Base-by-base conservation (phyloP, 1,140 invertebrate genomes). In the Carposina sasakii region DNA sequence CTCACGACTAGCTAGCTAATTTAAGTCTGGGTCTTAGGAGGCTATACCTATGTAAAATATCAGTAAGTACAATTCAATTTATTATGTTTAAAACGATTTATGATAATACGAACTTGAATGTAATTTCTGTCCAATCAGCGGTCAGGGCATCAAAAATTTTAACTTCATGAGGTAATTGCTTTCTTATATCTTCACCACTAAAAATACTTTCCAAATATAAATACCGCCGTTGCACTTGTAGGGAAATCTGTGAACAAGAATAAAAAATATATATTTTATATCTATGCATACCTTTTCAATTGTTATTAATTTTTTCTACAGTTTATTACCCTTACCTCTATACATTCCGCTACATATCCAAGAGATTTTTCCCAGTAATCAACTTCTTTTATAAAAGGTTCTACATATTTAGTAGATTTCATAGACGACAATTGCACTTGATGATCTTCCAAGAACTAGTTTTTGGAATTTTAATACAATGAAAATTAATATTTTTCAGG, bases 181-280 rank as follows among this genome's bases (percentile, higher is more conserved):
- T 91, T 62, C 92, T 87, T 46, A 96, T 95, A 73, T 96, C 93
- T 78, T 95, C 93, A 1, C 92, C 91, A 60, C 84, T 85, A 77
- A 96, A 96, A 65, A 96, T 95, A 73, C 92, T 94, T 85, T 95
- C 93, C 19, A 96, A 79, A 70, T 95, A 95, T 33, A 94, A 85
- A 87, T 93, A 96, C 54, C 92, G 89, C 31, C 91, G 86, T 83
- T 96, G 94, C 2, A 95, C 92, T 62, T 87, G 87, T 6, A 95
- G 74, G 15, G 91, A 85, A 57, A 90, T 89, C 85, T 81, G 46
- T 12, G 19, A 31, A 17, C 30, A 45, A 45, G 54, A 49, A 10
- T 26, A 37, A 17, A 36, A 44, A 44, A 55, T 20, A 17, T 39
- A 24, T 30, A 47, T 15, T 41, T n/a, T 60, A 85, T 81, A 71